These are phyloP conservation scores for Rhynchophorus ferrugineus DNA, from an alignment of 1,140 invertebrate species.

Conservation along the genomic window DNA sequence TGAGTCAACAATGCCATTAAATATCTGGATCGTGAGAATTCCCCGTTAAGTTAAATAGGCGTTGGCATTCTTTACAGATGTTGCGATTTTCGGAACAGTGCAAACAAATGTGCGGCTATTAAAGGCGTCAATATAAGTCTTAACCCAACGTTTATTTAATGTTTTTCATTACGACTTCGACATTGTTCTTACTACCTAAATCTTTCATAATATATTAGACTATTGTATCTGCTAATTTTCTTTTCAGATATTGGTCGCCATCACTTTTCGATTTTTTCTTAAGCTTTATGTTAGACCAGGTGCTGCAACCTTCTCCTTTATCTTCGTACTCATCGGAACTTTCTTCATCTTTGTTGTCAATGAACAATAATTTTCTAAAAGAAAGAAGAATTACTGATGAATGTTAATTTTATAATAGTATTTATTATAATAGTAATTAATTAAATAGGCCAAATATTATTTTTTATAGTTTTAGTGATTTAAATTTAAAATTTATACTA, in stretches of 20 bases:
- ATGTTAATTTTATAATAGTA: background rate
- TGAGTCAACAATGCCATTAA: too few species aligned
- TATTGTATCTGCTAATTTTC: background rate
- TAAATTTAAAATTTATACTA: too few species aligned
- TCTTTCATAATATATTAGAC: too few species aligned
- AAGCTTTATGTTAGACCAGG: background rate
- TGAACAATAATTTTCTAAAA: constrained; percentile 11
- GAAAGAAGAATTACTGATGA: background rate
- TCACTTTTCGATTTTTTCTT: constrained; percentile 6
- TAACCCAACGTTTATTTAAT: background rate
- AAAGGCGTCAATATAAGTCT: background rate
- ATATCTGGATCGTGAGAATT: background rate
- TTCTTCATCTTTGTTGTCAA: constrained; percentile 7
- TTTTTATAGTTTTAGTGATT: too few species aligned
- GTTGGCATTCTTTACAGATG: background rate
- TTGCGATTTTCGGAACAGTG: background rate
- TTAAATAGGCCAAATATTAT: too few species aligned
- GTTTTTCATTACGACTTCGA: too few species aligned
- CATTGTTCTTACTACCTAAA: too few species aligned
- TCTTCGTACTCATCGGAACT: constrained; percentile 3
- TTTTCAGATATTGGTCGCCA: background rate
- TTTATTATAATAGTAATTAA: too few species aligned
- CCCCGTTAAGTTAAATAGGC: background rate
- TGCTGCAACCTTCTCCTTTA: background rate
- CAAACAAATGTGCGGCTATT: background rate